Percentiles rank a stretch among this genome's conserved stretches.
phyloP scores from a whole-genome alignment of 2,888 invertebrate species.

The Apodemia mormo region DNA sequence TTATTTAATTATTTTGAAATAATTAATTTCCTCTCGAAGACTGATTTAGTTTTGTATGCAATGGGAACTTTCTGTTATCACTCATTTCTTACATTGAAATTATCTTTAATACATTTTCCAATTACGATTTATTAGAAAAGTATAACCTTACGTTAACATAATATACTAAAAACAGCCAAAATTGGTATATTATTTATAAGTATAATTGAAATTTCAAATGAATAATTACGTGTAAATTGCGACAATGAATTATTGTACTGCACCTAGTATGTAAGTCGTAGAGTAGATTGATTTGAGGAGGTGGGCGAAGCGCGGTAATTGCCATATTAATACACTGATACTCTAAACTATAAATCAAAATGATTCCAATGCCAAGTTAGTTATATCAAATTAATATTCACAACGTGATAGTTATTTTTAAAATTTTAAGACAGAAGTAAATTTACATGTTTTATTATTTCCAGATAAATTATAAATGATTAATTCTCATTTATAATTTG shows the following conservation, averaged over 20 bases:
- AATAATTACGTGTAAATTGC: slow-evolving; percentile 52
- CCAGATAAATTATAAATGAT: no score
- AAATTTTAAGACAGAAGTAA: no score
- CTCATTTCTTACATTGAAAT: no score
- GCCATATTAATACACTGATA: neutral
- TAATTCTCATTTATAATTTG: no score
- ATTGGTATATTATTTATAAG: slow-evolving; percentile 2
- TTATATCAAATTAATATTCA: no score
- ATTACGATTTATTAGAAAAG: neutral
- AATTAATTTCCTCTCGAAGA: slow-evolving; percentile 29
- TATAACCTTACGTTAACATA: neutral
- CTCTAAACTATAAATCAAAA: no score
- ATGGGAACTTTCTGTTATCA: no score
- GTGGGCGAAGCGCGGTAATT: slow-evolving; percentile 44
- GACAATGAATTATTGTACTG: slow-evolving; percentile 66
- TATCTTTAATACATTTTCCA: no score
- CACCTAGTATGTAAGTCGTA: slow-evolving; percentile 72
- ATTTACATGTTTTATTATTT: no score
- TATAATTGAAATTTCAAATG: slow-evolving; percentile 13
- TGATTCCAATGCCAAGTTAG: no score
- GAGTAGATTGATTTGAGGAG: slow-evolving; percentile 56
- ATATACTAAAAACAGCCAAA: neutral
- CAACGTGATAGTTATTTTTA: no score
- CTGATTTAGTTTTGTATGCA: slow-evolving; percentile 38
- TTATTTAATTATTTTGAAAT: slow-evolving; percentile 18